Evolutionary conservation across 1,140 invertebrate species (phyloP), one percentile per base, ranked within the genome.

Genomic region (Parapsyche elsis): DNA sequence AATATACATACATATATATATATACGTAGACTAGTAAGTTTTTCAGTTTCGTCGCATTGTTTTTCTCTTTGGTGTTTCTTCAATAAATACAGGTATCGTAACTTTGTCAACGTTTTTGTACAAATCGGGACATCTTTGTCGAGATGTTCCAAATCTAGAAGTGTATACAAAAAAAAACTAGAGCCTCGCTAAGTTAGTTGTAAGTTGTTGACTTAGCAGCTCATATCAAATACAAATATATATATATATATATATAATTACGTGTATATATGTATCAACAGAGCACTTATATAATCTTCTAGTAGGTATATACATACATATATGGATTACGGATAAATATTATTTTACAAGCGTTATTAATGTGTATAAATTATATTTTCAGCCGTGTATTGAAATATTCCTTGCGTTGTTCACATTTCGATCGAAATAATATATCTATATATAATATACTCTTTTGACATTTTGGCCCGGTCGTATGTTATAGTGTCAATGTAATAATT

Each of bases 171-270:
- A 38, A 38, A 38, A 38, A 38, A 38, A 38, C 30, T 53, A 53
- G 49, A 53, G 49, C 49, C 16, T 53, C 16, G 49, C 49, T 53
- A 53, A 53, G 49, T 53, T 53, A 53, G 10, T 53, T 53, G 49
- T 53, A 53, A 53, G 49, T 53, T 14, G 12, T 53, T 53, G 12
- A 53, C 49, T 53, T 53, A 53, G 49, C 49, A 16, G 49, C 49
- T 53, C 49, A 53, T 53, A 53, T 53, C 49, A 53, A 53, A 53
- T 46, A 46, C 12, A 12, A 46, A 46, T 46, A 46, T 46, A 53
- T 53, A 53, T 53, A 53, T 53, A 53, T 53, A 53, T 46, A 53
- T 53, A 53, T 53, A 53, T 53, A 53, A n/a, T n/a, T 53, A 53
- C 16, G 16, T 53, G 16, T 53, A 53, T 53, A 53, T 53, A 53